Evolutionary conservation across 1,140 invertebrate genomes (phyloP), one percentile per base, ranked within the genome.

Genomic region (Drosophila sproati): DNA sequence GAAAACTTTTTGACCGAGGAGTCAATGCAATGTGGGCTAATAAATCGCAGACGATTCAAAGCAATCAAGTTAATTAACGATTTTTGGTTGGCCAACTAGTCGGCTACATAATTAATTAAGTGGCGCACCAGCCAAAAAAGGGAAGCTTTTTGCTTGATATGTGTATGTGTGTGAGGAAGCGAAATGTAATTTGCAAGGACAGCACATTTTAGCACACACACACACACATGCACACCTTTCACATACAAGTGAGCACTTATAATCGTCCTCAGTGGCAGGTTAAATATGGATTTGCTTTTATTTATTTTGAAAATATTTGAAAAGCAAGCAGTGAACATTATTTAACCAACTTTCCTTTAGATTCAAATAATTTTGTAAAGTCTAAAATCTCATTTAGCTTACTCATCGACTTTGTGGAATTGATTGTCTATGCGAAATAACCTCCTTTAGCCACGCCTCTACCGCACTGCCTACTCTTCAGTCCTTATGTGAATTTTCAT

Each of bases 61-160:
- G 85, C 83, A 88, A 88, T 88, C 83, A 89, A 89, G 64, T 85
- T 88, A 88, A 89, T 88, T 89, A 88, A 88, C 80, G 78, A 78
- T 85, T 89, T 88, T 88, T 85, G 70, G 70, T 52, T 68, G 52
- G 76, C 47, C 63, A 62, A 79, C 66, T 76, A 80, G 68, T 75
- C 63, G 69, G 61, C 83, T 87, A 88, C 80, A 87, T 87, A 88
- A 88, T 88, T 87, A 87, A 87, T 87, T 88, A 88, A 88, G 71
- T 70, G 35, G 59, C 43, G 43, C 43, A 56, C 31, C 70, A 78
- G 59, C 32, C 66, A 68, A 45, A 67, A 66, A 4, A n/a, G 1
- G 10, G 10, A n/a, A 43, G 2, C 10, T 43, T n/a, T 43, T n/a
- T 43, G 8, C 10, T 1, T 28, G 12, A 2, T 12, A n/a, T 35